Evolutionary conservation across 2,888 invertebrate genomes (phyloP).

Genomic region (Colletes collaris): DNA sequence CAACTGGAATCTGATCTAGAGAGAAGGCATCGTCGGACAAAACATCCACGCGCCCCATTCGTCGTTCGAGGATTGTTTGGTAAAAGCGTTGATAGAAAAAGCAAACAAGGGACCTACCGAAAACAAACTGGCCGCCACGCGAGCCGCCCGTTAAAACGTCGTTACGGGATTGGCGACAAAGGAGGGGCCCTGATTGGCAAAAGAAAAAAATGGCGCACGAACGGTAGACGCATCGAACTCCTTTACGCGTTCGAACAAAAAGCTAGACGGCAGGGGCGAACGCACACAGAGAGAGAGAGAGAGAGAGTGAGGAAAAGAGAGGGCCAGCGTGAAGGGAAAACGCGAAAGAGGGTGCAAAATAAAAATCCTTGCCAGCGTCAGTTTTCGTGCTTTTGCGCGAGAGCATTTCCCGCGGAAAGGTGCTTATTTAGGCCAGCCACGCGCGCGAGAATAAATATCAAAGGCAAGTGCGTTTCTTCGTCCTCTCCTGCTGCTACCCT

Average conservation of each 20-base stretch:
- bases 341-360: slow-evolving; percentile 43
- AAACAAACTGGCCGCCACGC: slow-evolving; percentile 22
- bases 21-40: slow-evolving; percentile 3
- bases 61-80: slow-evolving; percentile 8
- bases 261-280: background rate
- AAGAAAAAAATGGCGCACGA: background rate
- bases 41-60: slow-evolving; percentile 5
- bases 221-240: slow-evolving; percentile 23
- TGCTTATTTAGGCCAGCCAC: slow-evolving; percentile 57
- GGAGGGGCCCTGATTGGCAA: background rate
- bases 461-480: slow-evolving; percentile 58
- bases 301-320: background rate
- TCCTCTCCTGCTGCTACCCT: slow-evolving; percentile 31
- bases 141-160: slow-evolving; percentile 29
- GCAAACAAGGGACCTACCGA: background rate
- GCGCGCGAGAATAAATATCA: slow-evolving; percentile 61
- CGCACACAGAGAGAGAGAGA: background rate
- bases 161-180: slow-evolving; percentile 29
- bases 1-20: background rate
- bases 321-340: slow-evolving; percentile 6
- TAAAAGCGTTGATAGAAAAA: background rate
- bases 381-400: slow-evolving; percentile 52
- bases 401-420: slow-evolving; percentile 56
- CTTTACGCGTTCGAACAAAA: slow-evolving; percentile 43
- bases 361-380: slow-evolving; percentile 45